Evolutionary conservation across 2,888 invertebrate genomes (phyloP).

Genomic region (Diarsia rubi): DNA sequence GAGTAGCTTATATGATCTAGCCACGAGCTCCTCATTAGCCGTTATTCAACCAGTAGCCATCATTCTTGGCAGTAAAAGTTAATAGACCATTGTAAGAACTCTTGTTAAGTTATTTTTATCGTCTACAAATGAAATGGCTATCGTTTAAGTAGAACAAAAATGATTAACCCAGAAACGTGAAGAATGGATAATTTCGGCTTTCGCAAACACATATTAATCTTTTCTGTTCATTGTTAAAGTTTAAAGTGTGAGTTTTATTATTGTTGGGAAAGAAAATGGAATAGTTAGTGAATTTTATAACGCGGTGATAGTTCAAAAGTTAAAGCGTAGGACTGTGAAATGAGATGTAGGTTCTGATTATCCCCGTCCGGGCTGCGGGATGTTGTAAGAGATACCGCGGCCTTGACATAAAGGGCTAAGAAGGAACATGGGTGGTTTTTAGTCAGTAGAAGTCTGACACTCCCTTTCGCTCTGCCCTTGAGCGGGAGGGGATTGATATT

Average conservation of each 20-base stretch:
- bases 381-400: too few relatives aligned
- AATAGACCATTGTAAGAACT: constrained; percentile 54
- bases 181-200: constrained; percentile 45
- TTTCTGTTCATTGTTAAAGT: constrained; percentile 38
- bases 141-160: constrained; percentile 42
- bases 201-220: constrained; percentile 38
- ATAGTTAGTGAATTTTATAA: not conserved
- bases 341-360: too few relatives aligned
- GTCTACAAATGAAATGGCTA: constrained; percentile 29
- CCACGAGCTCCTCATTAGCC: too few relatives aligned
- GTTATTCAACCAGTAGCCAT: constrained; percentile 11
- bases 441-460: too few relatives aligned
- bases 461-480: too few relatives aligned
- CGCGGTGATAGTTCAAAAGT: not conserved
- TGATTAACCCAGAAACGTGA: constrained; percentile 38
- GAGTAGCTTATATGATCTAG: too few relatives aligned
- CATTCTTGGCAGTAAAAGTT: constrained; percentile 45
- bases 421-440: too few relatives aligned
- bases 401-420: too few relatives aligned
- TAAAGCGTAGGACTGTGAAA: not conserved
- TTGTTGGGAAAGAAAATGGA: constrained; percentile 32
- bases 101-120: constrained; percentile 40
- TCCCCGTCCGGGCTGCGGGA: too few relatives aligned
- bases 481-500: too few relatives aligned
- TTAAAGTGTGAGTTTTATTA: constrained; percentile 25